Base-by-base conservation (phyloP, 2,888 invertebrate species). In the Synergus gifuensis region DNA sequence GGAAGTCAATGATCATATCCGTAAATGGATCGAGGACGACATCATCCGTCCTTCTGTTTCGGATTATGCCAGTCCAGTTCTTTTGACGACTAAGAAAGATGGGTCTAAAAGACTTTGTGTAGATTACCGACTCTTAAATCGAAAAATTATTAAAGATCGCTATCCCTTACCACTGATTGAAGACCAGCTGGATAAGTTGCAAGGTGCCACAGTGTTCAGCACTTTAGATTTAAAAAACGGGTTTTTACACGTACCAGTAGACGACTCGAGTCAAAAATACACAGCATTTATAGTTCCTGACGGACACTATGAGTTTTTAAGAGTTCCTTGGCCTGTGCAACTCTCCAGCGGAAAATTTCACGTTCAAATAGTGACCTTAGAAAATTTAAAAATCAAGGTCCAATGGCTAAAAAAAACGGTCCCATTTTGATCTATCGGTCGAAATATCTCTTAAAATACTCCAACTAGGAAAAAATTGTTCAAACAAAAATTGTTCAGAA, bases 211-310 rank as follows among this genome's bases (percentile, higher is more conserved):
- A n/a, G n/a, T 82, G 28, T 85, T 84, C 58, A 82, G 76, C 4
- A 82, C 79, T 12, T 18, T 86, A 8, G 86, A 87, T 63, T 76
- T 87, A 18, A 84, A 82, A 64, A 83, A 87, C 18, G 86, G 86
- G n/a, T 88, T 88, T 78, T 88, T 87, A 18, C 89, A 90, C 46
- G 88, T 89, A 1, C 76, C 79, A 0, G 66, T 90, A 0, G 82
- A 86, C 0, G 77, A 82, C 62, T 44, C 81, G 12, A 87, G 87
- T 76, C 64, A 81, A 4, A 86, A 87, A 49, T 89, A 86, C 42
- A 89, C 88, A 0, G 77, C 88, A 11, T 89, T 89, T 76, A 81
- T 88, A 1, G 85, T 86, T 0, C 87, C 84, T 4, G 84, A 80
- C 18, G 87, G 85, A 0, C 85, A 87, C 2, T 88, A 83, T 77